A percentile compares a stretch with the other conserved stretches of the same genome.
Conservation (phyloP, 2,888 invertebrate species). For the Camptogramma bilineatum region DNA sequence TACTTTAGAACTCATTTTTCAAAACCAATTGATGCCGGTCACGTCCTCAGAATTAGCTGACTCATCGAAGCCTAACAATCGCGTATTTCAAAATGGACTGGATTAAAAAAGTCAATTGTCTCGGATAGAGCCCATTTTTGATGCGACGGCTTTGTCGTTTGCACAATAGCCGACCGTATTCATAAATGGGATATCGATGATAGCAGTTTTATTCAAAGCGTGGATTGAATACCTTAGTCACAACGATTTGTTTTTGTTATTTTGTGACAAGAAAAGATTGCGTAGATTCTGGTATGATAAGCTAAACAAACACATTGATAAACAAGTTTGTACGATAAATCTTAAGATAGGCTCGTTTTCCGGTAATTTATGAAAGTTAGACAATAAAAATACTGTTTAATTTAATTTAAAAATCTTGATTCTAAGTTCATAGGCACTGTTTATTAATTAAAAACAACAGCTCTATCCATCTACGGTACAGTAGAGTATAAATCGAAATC, state of each 20-base stretch:
- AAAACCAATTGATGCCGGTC: slow-evolving; percentile 25
- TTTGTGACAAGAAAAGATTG: not conserved
- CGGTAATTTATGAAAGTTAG: not conserved
- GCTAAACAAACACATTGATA: not conserved
- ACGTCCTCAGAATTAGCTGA: slow-evolving; percentile 35
- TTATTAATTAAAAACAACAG: too few species aligned
- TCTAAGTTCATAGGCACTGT: too few species aligned
- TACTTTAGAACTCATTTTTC: slow-evolving; percentile 10
- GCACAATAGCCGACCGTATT: slow-evolving; percentile 40
- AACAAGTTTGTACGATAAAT: not conserved
- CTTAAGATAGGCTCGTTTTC: not conserved
- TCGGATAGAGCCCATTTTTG: slow-evolving; percentile 30
- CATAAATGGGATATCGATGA: slow-evolving; percentile 40
- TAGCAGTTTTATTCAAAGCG: slow-evolving; percentile 38
- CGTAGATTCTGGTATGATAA: not conserved
- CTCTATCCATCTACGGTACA: too few species aligned
- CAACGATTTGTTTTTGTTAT: slow-evolving; percentile 8
- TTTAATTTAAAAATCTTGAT: too few species aligned
- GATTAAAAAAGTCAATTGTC: slow-evolving; percentile 33
- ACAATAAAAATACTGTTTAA: too few species aligned
- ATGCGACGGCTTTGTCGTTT: slow-evolving; percentile 32
- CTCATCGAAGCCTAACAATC: slow-evolving; percentile 33
- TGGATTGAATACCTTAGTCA: slow-evolving; percentile 22
- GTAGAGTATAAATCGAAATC: too few species aligned
- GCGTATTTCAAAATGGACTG: slow-evolving; percentile 27